These are phyloP conservation scores for Gymnoscopelus braueri DNA, from an alignment of 2,797 vertebrate species.

Conservation along the genomic window DNA sequence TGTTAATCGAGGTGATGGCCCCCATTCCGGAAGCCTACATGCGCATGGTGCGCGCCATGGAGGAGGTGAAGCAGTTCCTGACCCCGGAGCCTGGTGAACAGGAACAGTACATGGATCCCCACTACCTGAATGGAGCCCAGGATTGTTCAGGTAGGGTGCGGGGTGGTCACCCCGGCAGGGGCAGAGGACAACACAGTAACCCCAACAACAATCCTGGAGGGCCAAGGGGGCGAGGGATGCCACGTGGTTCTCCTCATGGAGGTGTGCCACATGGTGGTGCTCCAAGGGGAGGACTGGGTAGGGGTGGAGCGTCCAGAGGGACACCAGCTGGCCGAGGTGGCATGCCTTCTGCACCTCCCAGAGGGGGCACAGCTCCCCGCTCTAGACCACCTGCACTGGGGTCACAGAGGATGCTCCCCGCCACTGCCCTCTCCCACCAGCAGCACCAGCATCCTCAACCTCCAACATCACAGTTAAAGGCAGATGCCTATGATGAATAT, in stretches of 20 bases:
- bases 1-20: constrained; percentile 96
- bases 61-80: constrained; percentile 98
- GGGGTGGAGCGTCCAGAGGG: constrained; percentile 87
- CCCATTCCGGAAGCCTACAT: constrained; percentile 94
- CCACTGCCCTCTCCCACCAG: constrained; percentile 79
- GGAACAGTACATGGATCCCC: constrained; percentile 93
- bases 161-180: constrained; percentile 87
- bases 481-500: constrained; percentile 93
- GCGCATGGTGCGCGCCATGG: constrained; percentile 98
- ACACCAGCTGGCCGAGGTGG: constrained; percentile 86
- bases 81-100: constrained; percentile 95
- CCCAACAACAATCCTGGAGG: constrained; percentile 71
- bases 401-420: constrained; percentile 89
- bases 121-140: constrained; percentile 94
- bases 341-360: constrained; percentile 78
- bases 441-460: constrained; percentile 78
- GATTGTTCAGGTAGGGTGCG: constrained; percentile 85
- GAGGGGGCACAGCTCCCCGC: constrained; percentile 87
- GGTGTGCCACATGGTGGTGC: constrained; percentile 87
- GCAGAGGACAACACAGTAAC: constrained; percentile 89
- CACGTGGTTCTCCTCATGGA: constrained; percentile 88
- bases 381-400: constrained; percentile 87
- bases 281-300: constrained; percentile 87
- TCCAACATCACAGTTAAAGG: constrained; percentile 80
- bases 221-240: constrained; percentile 91